phyloP scores from a whole-genome alignment of 2,113 vertebrate species.

The Paramisgurnus dabryanus region DNA sequence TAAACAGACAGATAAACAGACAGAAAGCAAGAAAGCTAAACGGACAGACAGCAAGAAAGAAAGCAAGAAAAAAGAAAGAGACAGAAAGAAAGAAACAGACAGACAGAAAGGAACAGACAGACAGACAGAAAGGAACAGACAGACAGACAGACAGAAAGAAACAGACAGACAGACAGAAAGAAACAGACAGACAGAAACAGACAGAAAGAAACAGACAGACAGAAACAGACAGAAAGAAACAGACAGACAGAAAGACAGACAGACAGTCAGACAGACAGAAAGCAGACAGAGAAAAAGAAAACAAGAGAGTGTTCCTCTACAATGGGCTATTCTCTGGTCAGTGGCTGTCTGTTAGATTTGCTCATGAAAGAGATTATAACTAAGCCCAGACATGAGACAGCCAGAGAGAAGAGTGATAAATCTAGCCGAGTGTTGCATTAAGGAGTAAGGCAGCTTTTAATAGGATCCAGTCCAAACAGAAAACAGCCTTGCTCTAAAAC shows the following conservation, averaged over 20 bases:
- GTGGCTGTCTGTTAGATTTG: slow-evolving; percentile 56
- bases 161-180: not conserved
- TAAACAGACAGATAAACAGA: too few species aligned
- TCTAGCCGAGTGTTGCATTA: slow-evolving; percentile 72
- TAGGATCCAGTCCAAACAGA: slow-evolving; percentile 77
- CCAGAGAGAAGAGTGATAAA: slow-evolving; percentile 72
- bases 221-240: too few species aligned
- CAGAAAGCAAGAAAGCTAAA: too few species aligned
- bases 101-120: not conserved
- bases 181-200: too few species aligned
- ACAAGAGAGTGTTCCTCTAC: slow-evolving; percentile 10
- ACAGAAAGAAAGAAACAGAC: too few species aligned
- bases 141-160: not conserved
- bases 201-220: too few species aligned
- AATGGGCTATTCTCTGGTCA: slow-evolving; percentile 52
- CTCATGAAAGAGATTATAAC: slow-evolving; percentile 68
- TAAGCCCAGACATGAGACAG: slow-evolving; percentile 76
- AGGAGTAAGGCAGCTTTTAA: slow-evolving; percentile 76
- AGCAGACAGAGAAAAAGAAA: not conserved
- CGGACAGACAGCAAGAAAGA: too few species aligned
- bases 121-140: not conserved
- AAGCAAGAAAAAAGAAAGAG: too few species aligned
- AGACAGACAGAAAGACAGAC: too few species aligned
- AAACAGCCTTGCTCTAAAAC: slow-evolving; percentile 73
- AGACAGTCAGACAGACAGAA: not conserved